Base-by-base conservation (phyloP, 2,888 invertebrate species). In the Drosophila mimica region DNA sequence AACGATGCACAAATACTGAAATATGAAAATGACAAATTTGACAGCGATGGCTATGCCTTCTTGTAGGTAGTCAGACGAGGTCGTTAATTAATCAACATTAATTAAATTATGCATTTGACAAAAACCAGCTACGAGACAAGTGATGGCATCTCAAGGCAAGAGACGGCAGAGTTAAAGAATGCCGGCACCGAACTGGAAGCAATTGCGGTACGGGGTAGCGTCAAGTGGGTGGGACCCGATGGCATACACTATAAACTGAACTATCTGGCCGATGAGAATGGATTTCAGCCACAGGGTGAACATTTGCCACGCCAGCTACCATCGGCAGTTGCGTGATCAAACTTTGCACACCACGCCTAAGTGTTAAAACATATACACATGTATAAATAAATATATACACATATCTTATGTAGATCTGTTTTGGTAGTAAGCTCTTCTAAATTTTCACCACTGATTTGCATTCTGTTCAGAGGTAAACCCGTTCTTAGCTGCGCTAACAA, bases 31-130 rank as follows among this genome's bases (percentile, higher is more conserved):
- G 94, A 95, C 84, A 95, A 95, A 80, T 93, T 94, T 70, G 95
- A 95, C 68, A 88, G 94, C 40, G 94, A 94, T 82, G 93, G 94
- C 58, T 95, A 95, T 92, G 94, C 93, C 81, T 95, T 94, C 81
- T 94, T 93, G 94, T 94, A 93, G 94, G 90, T 82, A 46, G 31
- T 34, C 8, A 25, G 34, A 52, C 17, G 13, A 34, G 11, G n/a
- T 28, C 43, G 40, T 15, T 31, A 15, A 20, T 25, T 20, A n/a
- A 66, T 6, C 40, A 11, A 63, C 31, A 17, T 48, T 31, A 46
- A 17, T 31, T 15, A 36, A 31, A 30, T 3, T 36, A 13, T 34
- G 33, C 54, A 28, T 36, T 64, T 49, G 33, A 36, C 30, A 33
- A 30, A 31, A 20, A 20, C 7, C 46, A 93, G 93, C 3, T 93